phyloP scores from a whole-genome alignment of 2,888 invertebrate genomes.

The Protophormia terraenovae region DNA sequence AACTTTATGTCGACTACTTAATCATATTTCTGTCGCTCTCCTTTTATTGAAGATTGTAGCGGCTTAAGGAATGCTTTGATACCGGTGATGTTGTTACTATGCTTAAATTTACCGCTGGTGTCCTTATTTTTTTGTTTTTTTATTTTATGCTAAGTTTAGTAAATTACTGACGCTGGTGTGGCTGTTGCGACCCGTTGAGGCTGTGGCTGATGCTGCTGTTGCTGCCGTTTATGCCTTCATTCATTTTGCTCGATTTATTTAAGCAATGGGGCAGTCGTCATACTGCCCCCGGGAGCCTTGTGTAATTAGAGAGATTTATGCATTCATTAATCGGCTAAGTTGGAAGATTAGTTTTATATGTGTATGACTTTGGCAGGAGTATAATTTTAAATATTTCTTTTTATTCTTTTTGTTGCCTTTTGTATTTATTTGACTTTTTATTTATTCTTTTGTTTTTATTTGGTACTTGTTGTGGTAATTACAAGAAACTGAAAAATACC shows the following conservation, averaged over 20 bases:
- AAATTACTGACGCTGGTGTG: slow-evolving; percentile 13
- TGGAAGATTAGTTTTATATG: slow-evolving; percentile 70
- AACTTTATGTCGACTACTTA: slow-evolving; percentile 70
- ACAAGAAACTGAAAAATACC: slow-evolving; percentile 49
- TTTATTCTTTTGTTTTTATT: neutral
- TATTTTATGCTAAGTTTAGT: slow-evolving; percentile 23
- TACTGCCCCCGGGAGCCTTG: slow-evolving; percentile 59
- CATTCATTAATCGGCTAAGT: slow-evolving; percentile 73
- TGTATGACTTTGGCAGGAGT: slow-evolving; percentile 59
- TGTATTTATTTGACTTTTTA: slow-evolving; percentile 5
- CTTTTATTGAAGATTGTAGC: slow-evolving; percentile 11
- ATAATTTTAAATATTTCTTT: slow-evolving; percentile 53
- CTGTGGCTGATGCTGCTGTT: neutral
- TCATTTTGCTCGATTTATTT: slow-evolving; percentile 56
- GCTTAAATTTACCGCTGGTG: slow-evolving; percentile 8
- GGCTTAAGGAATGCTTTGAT: neutral
- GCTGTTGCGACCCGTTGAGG: neutral
- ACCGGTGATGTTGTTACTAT: neutral
- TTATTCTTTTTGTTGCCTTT: neutral
- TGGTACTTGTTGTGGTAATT: slow-evolving; percentile 47
- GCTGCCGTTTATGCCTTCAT: slow-evolving; percentile 29
- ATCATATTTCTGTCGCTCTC: slow-evolving; percentile 60
- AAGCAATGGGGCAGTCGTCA: slow-evolving; percentile 57
- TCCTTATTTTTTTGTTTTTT: neutral
- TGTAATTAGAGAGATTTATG: slow-evolving; percentile 73